Conservation (phyloP, 2,888 invertebrate species). For the Idaea biselata region DNA sequence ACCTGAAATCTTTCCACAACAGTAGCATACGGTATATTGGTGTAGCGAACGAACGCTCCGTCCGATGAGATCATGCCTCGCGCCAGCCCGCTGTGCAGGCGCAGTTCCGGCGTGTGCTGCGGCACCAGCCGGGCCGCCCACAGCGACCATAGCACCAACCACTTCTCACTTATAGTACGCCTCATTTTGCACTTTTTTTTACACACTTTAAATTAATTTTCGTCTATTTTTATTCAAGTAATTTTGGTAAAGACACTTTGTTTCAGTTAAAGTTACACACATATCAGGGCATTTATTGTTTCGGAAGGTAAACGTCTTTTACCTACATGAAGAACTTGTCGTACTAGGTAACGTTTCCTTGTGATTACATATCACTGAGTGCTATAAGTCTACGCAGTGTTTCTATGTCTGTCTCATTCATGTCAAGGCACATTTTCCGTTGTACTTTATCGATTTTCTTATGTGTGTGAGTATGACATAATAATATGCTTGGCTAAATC, state of each 20-base stretch:
- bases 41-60: slow-evolving; percentile 49
- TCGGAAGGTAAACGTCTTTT: no score
- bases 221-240: not conserved
- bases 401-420: no score
- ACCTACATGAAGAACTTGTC: no score
- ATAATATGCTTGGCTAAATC: no score
- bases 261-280: no score
- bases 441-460: no score
- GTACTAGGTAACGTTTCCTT: no score
- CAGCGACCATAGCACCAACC: slow-evolving; percentile 64
- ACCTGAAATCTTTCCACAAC: slow-evolving; percentile 56
- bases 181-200: not conserved
- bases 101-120: slow-evolving; percentile 52
- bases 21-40: slow-evolving; percentile 60
- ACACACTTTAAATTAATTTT: not conserved
- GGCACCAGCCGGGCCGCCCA: slow-evolving; percentile 59
- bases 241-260: not conserved
- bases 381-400: no score
- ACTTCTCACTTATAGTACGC: slow-evolving; percentile 35
- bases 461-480: no score
- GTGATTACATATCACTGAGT: no score
- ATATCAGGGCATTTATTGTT: no score
- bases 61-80: slow-evolving; percentile 50
- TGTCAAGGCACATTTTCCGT: no score
- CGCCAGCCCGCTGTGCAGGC: slow-evolving; percentile 47